A percentile compares a stretch with the other conserved stretches of the same genome.
These are phyloP conservation scores for Drosophila anomelani DNA, from an alignment of 2,888 invertebrate genomes.

Conservation along the genomic window DNA sequence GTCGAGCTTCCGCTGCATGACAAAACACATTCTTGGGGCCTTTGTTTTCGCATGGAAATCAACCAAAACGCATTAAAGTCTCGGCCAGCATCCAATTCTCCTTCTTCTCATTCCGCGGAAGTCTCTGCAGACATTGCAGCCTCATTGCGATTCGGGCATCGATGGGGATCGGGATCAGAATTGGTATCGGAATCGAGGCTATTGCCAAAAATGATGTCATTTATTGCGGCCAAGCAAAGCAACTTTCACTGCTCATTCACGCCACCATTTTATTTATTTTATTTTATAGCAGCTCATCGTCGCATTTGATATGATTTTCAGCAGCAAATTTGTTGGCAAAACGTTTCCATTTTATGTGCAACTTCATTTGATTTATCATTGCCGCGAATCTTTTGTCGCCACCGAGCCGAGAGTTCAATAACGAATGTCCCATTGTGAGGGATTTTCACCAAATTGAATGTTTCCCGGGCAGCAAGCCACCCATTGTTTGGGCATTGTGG, in stretches of 20 bases:
- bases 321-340: slow-evolving; percentile 34
- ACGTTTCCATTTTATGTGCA: slow-evolving; percentile 21
- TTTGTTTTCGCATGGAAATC: slow-evolving; percentile 49
- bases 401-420: slow-evolving; percentile 15
- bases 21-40: slow-evolving; percentile 56
- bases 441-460: slow-evolving; percentile 39
- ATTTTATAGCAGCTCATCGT: slow-evolving; percentile 13
- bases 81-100: slow-evolving; percentile 42
- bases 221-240: slow-evolving; percentile 62
- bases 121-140: slow-evolving; percentile 28
- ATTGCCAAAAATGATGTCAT: slow-evolving; percentile 76
- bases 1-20: slow-evolving; percentile 60
- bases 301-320: slow-evolving; percentile 27
- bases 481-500: slow-evolving; percentile 40
- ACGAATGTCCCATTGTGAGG: slow-evolving; percentile 41
- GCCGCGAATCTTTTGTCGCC: slow-evolving; percentile 19
- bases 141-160: slow-evolving; percentile 39
- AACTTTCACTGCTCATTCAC: slow-evolving; percentile 72
- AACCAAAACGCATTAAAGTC: slow-evolving; percentile 21
- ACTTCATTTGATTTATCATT: slow-evolving; percentile 21
- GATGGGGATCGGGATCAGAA: slow-evolving; percentile 27
- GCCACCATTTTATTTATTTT: slow-evolving; percentile 30
- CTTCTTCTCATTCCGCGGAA: slow-evolving; percentile 22
- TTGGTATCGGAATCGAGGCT: slow-evolving; percentile 42
- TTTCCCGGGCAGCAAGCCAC: slow-evolving; percentile 7